These are phyloP conservation scores for Melanotaenia boesemani DNA, from an alignment of 2,797 vertebrate genomes.

Conservation along the genomic window DNA sequence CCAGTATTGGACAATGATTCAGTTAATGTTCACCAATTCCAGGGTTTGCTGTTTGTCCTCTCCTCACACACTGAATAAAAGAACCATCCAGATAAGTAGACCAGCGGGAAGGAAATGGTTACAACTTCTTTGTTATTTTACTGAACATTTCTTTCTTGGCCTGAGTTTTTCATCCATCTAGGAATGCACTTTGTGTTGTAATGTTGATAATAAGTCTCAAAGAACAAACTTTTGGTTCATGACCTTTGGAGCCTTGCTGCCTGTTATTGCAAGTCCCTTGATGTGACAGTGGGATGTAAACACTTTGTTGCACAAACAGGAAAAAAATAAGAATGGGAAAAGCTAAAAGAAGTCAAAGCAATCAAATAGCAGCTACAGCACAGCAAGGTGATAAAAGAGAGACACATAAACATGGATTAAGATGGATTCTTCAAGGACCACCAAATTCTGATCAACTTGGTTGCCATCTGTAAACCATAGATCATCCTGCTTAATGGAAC, in stretches of 20 bases:
- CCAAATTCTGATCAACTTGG: constrained; percentile 17
- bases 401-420: constrained; percentile 15
- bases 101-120: background rate
- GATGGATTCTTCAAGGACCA: constrained; percentile 11
- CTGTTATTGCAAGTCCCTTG: constrained; percentile 18
- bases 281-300: background rate
- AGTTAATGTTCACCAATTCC: background rate
- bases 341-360: background rate
- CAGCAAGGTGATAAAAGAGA: constrained; percentile 29
- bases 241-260: background rate
- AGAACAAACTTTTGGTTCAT: constrained; percentile 16
- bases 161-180: constrained; percentile 29
- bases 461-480: constrained; percentile 37
- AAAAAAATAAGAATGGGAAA: constrained; percentile 9
- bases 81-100: background rate
- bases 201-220: constrained; percentile 35
- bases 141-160: constrained; percentile 10
- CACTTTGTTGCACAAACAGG: constrained; percentile 7
- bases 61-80: no score
- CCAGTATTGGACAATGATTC: background rate
- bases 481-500: constrained; percentile 30
- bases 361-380: constrained; percentile 11
- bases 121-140: constrained; percentile 47
- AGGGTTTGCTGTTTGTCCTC: background rate
- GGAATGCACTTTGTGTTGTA: constrained; percentile 63